phyloP scores from a whole-genome alignment of 1,140 invertebrate species.

The Pomacea maculata region DNA sequence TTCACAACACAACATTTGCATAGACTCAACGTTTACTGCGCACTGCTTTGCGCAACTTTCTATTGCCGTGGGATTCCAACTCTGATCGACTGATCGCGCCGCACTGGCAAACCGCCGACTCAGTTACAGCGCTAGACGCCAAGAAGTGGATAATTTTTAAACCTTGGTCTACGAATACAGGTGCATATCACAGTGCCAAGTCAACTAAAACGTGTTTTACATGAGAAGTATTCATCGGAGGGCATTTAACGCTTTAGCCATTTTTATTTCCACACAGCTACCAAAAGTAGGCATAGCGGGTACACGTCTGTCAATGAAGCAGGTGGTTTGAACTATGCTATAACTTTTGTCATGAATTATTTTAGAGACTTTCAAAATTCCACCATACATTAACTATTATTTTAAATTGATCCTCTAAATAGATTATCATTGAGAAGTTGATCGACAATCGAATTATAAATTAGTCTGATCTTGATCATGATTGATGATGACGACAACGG shows the following conservation, averaged over 20 bases:
- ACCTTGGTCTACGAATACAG: neutral
- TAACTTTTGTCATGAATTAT: too few relatives aligned
- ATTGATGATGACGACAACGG: too few relatives aligned
- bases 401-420: too few relatives aligned
- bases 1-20: constrained; percentile 66
- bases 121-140: neutral
- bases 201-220: neutral
- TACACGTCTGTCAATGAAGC: too few relatives aligned
- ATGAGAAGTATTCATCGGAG: neutral
- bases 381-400: too few relatives aligned
- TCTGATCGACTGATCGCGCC: neutral
- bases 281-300: neutral
- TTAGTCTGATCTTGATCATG: too few relatives aligned
- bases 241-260: neutral
- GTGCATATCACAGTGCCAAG: neutral
- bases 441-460: too few relatives aligned
- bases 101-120: neutral
- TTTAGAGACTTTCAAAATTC: too few relatives aligned
- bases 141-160: neutral
- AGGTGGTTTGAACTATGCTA: too few relatives aligned
- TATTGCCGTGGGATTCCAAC: constrained; percentile 52
- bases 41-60: constrained; percentile 62
- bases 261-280: neutral
- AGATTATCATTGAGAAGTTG: too few relatives aligned
- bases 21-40: constrained; percentile 56